Evolutionary conservation across 1,140 invertebrate species (phyloP).

Genomic region (Luehdorfia chinensis): DNA sequence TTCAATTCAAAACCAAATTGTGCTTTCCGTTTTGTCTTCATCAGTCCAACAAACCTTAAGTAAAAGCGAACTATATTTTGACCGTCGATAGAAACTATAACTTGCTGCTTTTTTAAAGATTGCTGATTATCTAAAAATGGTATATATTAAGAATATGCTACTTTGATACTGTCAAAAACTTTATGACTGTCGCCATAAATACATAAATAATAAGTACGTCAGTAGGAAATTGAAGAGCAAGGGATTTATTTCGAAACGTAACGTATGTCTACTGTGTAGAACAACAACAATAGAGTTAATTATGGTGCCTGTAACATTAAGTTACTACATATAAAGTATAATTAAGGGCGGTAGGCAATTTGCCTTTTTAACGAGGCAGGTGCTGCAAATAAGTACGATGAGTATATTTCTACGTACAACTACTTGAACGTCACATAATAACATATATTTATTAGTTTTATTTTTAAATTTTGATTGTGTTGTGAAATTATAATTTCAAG

Average conservation of each 20-base stretch:
- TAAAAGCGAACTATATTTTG: too few species aligned
- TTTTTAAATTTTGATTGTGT: slow-evolving; percentile 35
- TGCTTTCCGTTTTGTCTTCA: too few species aligned
- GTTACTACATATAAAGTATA: slow-evolving; percentile 9
- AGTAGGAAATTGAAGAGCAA: slow-evolving; percentile 33
- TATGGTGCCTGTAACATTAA: slow-evolving; percentile 36
- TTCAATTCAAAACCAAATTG: too few species aligned
- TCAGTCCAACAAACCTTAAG: too few species aligned
- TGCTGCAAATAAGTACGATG: slow-evolving; percentile 6
- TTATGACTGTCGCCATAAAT: too few species aligned
- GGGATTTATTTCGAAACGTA: slow-evolving; percentile 74
- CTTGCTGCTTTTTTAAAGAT: too few species aligned
- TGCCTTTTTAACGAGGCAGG: slow-evolving; percentile 11
- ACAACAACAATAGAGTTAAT: slow-evolving; percentile 58
- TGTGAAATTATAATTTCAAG: slow-evolving; percentile 57
- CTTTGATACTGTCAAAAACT: too few species aligned
- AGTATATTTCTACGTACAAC: slow-evolving; percentile 15
- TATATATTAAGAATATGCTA: too few species aligned
- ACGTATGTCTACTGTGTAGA: slow-evolving; percentile 75
- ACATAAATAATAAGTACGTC: background rate
- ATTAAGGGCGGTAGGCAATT: slow-evolving; percentile 13
- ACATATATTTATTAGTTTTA: slow-evolving; percentile 44
- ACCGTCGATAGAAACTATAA: too few species aligned
- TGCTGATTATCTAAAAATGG: too few species aligned
- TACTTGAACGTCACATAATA: slow-evolving; percentile 35